phyloP scores from a whole-genome alignment of 2,113 vertebrate species.

The Amblyornis subalaris region DNA sequence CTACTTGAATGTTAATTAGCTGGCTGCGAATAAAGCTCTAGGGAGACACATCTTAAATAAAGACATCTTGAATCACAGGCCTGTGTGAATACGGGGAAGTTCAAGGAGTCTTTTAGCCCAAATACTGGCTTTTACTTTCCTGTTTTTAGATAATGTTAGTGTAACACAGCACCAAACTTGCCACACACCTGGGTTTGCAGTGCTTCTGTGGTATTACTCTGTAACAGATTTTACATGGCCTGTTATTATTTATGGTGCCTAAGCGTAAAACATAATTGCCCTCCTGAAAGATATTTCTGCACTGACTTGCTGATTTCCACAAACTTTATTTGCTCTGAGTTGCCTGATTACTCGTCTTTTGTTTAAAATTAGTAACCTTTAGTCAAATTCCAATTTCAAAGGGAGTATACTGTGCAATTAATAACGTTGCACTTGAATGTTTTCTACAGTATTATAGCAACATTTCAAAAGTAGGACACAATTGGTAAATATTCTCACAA shows the following conservation, averaged over 20 bases:
- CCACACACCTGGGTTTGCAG: not conserved
- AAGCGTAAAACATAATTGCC: conserved; percentile 57
- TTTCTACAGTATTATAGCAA: not conserved
- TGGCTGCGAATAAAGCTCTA: conserved; percentile 41
- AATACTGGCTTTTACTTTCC: conserved; percentile 40
- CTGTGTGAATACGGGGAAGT: conserved; percentile 41
- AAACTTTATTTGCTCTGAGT: conserved; percentile 44
- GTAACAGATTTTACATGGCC: conserved; percentile 37
- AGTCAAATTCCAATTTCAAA: not conserved
- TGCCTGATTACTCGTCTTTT: not conserved
- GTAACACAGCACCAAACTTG: not conserved
- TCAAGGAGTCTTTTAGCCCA: conserved; percentile 17
- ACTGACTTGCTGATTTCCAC: conserved; percentile 22
- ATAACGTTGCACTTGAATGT: not conserved
- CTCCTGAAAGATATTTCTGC: conserved; percentile 47
- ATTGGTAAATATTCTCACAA: not conserved
- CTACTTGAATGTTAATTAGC: conserved; percentile 69
- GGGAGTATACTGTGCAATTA: not conserved
- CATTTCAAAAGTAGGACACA: not conserved
- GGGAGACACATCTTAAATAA: conserved; percentile 54
- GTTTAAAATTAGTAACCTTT: conserved; percentile 18
- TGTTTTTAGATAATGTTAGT: conserved; percentile 1
- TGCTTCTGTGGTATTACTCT: conserved; percentile 31
- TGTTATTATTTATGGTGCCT: conserved; percentile 50
- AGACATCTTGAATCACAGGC: conserved; percentile 56